Evolutionary conservation across 2,113 vertebrate genomes (phyloP).

Genomic region (Dascyllus trimaculatus): DNA sequence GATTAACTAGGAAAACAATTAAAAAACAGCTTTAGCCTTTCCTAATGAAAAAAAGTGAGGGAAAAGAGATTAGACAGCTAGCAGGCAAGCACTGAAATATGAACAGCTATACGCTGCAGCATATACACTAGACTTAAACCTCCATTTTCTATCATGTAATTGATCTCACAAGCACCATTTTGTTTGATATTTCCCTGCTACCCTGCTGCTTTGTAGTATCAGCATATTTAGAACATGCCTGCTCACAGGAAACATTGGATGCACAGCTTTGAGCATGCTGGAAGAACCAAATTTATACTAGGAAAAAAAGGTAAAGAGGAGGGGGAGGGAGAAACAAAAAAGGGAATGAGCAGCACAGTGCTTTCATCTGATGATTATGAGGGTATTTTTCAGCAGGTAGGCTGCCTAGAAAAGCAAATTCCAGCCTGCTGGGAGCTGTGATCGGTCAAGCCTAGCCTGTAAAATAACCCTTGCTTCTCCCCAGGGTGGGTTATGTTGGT

Average conservation of each 20-base stretch:
- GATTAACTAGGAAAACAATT: constrained; percentile 69
- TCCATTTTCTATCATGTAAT: constrained; percentile 84
- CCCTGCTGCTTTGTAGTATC: constrained; percentile 70
- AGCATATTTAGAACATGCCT: constrained; percentile 76
- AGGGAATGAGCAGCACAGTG: constrained; percentile 51
- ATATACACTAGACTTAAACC: constrained; percentile 75
- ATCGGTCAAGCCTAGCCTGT: constrained; percentile 45
- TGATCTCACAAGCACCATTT: constrained; percentile 84
- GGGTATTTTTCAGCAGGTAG: constrained; percentile 74
- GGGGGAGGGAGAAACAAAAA: constrained; percentile 53
- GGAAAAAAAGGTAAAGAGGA: constrained; percentile 45
- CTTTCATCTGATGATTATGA: constrained; percentile 74
- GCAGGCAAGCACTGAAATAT: constrained; percentile 65
- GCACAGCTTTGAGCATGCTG: constrained; percentile 63
- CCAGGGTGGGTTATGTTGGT: constrained; percentile 13
- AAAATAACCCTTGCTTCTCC: constrained; percentile 38
- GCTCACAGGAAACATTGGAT: constrained; percentile 67
- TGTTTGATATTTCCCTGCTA: constrained; percentile 79
- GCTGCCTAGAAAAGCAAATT: constrained; percentile 61
- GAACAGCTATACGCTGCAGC: constrained; percentile 71
- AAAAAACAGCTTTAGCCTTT: constrained; percentile 66
- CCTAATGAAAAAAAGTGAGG: constrained; percentile 65
- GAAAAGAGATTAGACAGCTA: constrained; percentile 61
- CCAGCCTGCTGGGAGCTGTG: constrained; percentile 38
- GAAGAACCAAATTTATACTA: constrained; percentile 64